Conservation (phyloP, 2,797 vertebrate species). For the Sebastes glaucus region DNA sequence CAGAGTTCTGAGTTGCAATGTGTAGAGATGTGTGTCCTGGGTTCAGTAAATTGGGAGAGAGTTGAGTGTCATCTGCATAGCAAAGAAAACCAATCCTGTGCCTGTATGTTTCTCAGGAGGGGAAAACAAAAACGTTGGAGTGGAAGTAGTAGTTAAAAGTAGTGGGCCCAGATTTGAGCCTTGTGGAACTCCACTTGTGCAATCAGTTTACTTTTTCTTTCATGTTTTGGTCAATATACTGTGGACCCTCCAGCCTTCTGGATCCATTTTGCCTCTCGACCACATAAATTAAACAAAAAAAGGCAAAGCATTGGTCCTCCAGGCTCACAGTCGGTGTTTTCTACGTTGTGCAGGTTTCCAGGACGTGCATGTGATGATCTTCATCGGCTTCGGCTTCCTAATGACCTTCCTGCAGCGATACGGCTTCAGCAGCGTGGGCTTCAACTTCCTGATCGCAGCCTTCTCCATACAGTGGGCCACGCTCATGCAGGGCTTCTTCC, state of each 20-base stretch:
- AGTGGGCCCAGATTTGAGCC: neutral
- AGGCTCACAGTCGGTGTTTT: neutral
- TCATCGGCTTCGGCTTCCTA: slow-evolving; percentile 93
- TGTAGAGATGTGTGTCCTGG: neutral
- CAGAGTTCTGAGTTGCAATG: too few relatives aligned
- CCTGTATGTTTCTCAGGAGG: neutral
- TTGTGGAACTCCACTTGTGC: neutral
- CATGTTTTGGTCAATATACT: neutral
- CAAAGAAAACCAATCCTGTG: neutral
- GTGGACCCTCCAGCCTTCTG: too few relatives aligned
- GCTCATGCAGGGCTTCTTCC: slow-evolving; percentile 89
- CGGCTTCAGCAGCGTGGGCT: slow-evolving; percentile 85
- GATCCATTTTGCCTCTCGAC: neutral
- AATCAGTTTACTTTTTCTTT: neutral
- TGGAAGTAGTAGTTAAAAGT: neutral
- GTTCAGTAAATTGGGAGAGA: neutral
- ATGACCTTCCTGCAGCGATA: slow-evolving; percentile 92
- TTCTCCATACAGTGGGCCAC: slow-evolving; percentile 92
- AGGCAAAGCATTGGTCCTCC: neutral
- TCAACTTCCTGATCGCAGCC: slow-evolving; percentile 89
- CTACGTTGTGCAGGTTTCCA: slow-evolving; percentile 82
- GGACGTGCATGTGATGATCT: slow-evolving; percentile 90
- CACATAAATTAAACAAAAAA: neutral
- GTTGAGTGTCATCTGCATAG: neutral
- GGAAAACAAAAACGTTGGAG: neutral